Base-by-base conservation (phyloP, 2,888 invertebrate species). In the Acrocyrtus sp. region DNA sequence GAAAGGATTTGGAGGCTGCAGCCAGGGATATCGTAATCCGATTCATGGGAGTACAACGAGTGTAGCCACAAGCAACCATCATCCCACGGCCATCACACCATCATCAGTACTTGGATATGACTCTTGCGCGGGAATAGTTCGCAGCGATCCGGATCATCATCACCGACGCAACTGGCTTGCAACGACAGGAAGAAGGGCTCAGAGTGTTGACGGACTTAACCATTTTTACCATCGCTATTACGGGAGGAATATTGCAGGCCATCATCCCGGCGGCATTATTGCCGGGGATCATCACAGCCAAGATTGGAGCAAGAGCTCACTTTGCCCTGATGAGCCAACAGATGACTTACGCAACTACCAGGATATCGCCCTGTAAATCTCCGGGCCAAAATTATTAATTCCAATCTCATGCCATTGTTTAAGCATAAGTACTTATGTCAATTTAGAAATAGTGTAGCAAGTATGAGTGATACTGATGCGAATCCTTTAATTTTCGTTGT, bases 301-400 rank as follows among this genome's bases (percentile, higher is more conserved):
- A 21, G 74, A 76, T 48, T 79, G 79, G 79, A 78, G 79, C 63
- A 79, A 76, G 41, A 79, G 75, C 67, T 78, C 78, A 2, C 29
- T 78, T 22, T 73, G 73, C n/a, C 72, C 56, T 45, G 79, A 79
- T 26, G 75, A 75, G 22, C 67, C 27, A 6, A 56, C 66, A 1
- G 76, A 78, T 22, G 79, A 79, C 56, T 65, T 75, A n/a, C 62
- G 77, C 5, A 73, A 77, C 54, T 79, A 79, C 45, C 76, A 78
- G 34, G 79, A 79, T 67, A 78, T 79, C 27, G 76, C 76, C 15
- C 69, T 79, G 10, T 70, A 51, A 57, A 22, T 19, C 34, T 34
- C 34, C 34, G 34, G n/a, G n/a, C n/a, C n/a, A n/a, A n/a, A n/a
- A n/a, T n/a, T n/a, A n/a, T n/a, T n/a, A n/a, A n/a, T n/a, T n/a